phyloP scores from a whole-genome alignment of 2,797 vertebrate genomes.

The Hemibagrus guttatus region DNA sequence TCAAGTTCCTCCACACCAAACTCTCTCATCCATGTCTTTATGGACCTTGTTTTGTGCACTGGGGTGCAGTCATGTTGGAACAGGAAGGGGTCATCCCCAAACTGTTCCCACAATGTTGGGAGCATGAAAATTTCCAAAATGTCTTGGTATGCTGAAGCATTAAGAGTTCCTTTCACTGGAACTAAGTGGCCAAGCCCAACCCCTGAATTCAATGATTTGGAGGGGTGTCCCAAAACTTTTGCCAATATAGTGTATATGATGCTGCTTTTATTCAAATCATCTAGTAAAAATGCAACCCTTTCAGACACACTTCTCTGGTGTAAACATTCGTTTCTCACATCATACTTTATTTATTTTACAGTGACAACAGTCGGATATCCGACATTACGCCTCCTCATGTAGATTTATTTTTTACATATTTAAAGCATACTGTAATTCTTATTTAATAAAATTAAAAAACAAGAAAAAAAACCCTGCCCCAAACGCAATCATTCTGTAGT shows the following conservation, averaged over 20 bases:
- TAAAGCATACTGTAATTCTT: slow-evolving; percentile 68
- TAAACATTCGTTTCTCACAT: slow-evolving; percentile 59
- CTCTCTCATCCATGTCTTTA: no score
- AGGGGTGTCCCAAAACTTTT: no score
- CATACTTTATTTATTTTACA: slow-evolving; percentile 74
- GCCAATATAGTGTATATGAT: not conserved
- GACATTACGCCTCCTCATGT: slow-evolving; percentile 73
- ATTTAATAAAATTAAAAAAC: slow-evolving; percentile 58
- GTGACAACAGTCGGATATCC: slow-evolving; percentile 72
- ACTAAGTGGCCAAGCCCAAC: no score
- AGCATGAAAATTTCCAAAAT: no score
- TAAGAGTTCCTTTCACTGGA: no score
- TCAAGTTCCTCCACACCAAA: no score
- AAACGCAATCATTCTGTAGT: slow-evolving; percentile 57
- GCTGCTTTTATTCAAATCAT: slow-evolving; percentile 2
- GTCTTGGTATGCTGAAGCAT: no score
- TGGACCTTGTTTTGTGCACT: no score
- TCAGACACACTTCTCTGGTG: not conserved
- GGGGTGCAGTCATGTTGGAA: no score
- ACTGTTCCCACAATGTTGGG: no score
- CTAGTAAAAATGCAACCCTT: not conserved
- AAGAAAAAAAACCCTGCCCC: slow-evolving; percentile 62
- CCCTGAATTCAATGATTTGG: no score
- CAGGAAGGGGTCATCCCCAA: no score
- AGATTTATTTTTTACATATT: slow-evolving; percentile 67